A percentile compares a stretch with the other conserved stretches of the same genome.
Evolutionary conservation across 1,140 invertebrate genomes (phyloP).

Genomic region (Drosophila fuyamai): DNA sequence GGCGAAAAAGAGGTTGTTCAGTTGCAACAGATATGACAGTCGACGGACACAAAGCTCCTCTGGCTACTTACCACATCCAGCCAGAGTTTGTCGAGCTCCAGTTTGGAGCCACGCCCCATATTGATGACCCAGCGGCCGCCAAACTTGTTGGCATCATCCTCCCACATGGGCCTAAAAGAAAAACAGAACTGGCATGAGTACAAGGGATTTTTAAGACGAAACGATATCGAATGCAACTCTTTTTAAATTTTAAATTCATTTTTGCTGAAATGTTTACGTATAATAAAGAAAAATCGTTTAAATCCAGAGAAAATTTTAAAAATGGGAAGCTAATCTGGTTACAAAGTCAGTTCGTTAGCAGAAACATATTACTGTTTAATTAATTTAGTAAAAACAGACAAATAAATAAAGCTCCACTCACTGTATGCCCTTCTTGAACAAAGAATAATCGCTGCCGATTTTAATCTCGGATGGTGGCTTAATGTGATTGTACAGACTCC

Average conservation of each 20-base stretch:
- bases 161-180: conserved; percentile 95
- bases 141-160: conserved; percentile 93
- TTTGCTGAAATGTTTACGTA: too few relatives aligned
- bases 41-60: conserved; percentile 29
- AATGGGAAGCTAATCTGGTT: too few relatives aligned
- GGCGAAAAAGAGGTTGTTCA: conserved; percentile 5
- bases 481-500: conserved; percentile 97
- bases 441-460: conserved; percentile 96
- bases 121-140: conserved; percentile 98
- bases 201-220: too few relatives aligned
- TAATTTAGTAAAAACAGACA: too few relatives aligned
- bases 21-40: conserved; percentile 16
- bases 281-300: too few relatives aligned
- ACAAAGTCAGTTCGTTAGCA: too few relatives aligned
- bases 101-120: conserved; percentile 93
- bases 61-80: conserved; percentile 93
- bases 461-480: conserved; percentile 96
- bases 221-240: too few relatives aligned
- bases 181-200: background rate
- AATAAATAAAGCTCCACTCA: conserved; percentile 13
- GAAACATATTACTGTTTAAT: too few relatives aligned
- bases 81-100: conserved; percentile 96
- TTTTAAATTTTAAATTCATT: too few relatives aligned
- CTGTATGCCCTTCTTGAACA: conserved; percentile 98
- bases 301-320: background rate